Evolutionary conservation across 2,888 invertebrate genomes (phyloP).

Genomic region (Disparrhopalites patrizii): DNA sequence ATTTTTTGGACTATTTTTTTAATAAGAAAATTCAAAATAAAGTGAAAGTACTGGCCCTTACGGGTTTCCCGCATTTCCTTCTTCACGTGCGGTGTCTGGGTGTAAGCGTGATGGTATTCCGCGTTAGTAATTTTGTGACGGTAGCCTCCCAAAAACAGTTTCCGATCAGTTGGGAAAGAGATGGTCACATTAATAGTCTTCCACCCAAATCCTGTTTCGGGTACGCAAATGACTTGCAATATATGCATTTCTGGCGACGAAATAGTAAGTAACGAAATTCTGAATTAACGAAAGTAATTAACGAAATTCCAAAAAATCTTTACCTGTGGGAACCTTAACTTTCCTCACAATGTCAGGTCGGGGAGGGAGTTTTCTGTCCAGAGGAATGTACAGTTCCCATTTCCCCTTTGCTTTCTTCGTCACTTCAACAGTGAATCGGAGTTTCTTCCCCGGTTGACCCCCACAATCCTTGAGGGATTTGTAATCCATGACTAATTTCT

Average conservation of each 20-base stretch:
- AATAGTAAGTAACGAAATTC: not conserved
- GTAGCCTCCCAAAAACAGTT: conserved; percentile 79
- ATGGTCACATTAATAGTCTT: conserved; percentile 60
- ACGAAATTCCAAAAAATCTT: too few relatives aligned
- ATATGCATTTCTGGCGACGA: too few relatives aligned
- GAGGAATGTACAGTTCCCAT: conserved; percentile 33
- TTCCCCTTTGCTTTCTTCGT: conserved; percentile 34
- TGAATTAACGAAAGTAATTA: conserved; percentile 48
- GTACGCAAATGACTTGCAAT: not conserved
- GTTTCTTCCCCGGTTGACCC: conserved; percentile 31
- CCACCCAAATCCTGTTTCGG: conserved; percentile 40
- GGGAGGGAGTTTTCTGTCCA: conserved; percentile 24
- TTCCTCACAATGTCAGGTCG: conserved; percentile 13
- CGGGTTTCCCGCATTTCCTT: conserved; percentile 8
- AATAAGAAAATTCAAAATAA: too few relatives aligned
- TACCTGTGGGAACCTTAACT: conserved; percentile 22
- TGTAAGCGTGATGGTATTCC: conserved; percentile 74
- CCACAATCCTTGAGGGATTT: conserved; percentile 39
- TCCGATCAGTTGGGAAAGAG: conserved; percentile 60
- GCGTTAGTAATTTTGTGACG: conserved; percentile 64
- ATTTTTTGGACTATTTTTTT: not conserved
- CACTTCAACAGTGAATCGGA: conserved; percentile 42
- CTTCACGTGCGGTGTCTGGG: conserved; percentile 61
- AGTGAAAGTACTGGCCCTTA: too few relatives aligned
- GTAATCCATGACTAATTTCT: conserved; percentile 39